Evolutionary conservation across 92 coral and sea anemone genomes (phyloP).

Genomic region (Siderastrea radians): DNA sequence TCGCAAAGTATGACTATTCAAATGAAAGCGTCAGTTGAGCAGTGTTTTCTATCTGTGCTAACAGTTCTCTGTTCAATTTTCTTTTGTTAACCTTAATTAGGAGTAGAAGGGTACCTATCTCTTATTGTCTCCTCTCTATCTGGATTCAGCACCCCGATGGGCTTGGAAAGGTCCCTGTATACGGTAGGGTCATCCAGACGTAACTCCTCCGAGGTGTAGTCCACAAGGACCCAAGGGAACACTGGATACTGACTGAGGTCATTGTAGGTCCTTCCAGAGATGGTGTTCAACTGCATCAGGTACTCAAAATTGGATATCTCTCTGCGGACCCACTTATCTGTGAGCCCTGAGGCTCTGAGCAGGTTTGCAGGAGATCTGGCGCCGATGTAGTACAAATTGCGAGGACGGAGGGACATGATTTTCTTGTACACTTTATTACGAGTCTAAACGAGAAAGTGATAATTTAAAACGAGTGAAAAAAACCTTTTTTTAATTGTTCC

Average conservation of each 20-base stretch:
- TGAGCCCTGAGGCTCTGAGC: constrained; percentile 94
- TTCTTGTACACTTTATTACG: constrained; percentile 87
- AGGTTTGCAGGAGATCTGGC: constrained; percentile 95
- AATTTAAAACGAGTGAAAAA: too few species aligned
- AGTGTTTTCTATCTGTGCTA: too few species aligned
- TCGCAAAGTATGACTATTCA: too few species aligned
- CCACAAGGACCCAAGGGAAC: constrained; percentile 93
- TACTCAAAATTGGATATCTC: constrained; percentile 97
- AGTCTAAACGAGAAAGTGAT: constrained; percentile 56
- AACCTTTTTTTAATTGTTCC: neutral
- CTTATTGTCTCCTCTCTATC: constrained; percentile 57
- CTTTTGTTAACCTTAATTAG: neutral
- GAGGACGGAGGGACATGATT: constrained; percentile 90
- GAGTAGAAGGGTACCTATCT: constrained; percentile 57
- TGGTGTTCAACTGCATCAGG: constrained; percentile 96
- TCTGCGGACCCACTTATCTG: constrained; percentile 94
- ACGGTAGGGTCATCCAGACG: constrained; percentile 83
- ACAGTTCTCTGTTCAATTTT: neutral
- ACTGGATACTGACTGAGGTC: constrained; percentile 97
- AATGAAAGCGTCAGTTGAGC: too few species aligned
- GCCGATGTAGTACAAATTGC: constrained; percentile 91
- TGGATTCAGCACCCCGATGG: constrained; percentile 89
- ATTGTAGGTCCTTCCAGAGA: constrained; percentile 96
- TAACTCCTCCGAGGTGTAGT: constrained; percentile 84
- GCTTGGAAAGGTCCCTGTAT: constrained; percentile 93